Evolutionary conservation across 1,140 invertebrate species (phyloP).

Genomic region (Stenopsyche tienmushanensis): DNA sequence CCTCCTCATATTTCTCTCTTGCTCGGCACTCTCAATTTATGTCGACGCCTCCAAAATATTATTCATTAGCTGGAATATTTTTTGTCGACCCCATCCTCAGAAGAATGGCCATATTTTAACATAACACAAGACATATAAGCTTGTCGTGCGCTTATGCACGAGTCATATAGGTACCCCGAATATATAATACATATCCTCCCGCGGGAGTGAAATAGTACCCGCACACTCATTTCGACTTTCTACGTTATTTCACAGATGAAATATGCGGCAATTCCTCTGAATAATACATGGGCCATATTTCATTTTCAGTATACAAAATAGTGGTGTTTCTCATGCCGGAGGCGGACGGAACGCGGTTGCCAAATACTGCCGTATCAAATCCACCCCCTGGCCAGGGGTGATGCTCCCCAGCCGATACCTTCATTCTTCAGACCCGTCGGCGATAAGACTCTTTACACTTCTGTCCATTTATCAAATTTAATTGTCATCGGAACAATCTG

Average conservation of each 20-base stretch:
- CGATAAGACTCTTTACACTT: background rate
- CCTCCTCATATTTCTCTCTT: no score
- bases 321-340: slow-evolving; percentile 19
- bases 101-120: slow-evolving; percentile 10
- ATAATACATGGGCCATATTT: slow-evolving; percentile 58
- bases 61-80: no score
- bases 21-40: no score
- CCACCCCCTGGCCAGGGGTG: background rate
- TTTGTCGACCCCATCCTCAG: background rate
- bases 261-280: slow-evolving; percentile 59
- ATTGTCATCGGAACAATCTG: background rate
- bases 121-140: background rate
- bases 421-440: background rate
- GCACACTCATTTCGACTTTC: slow-evolving; percentile 45
- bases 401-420: background rate
- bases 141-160: no score
- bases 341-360: slow-evolving; percentile 14
- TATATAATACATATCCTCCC: no score
- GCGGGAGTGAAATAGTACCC: slow-evolving; percentile 11
- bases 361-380: slow-evolving; percentile 9
- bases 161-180: no score
- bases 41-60: no score
- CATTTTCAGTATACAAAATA: slow-evolving; percentile 43
- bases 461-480: background rate
- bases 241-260: slow-evolving; percentile 56